Evolutionary conservation across 2,888 invertebrate genomes (phyloP), one percentile per base, ranked within the genome.

Genomic region (Mesorhabditis sp.): DNA sequence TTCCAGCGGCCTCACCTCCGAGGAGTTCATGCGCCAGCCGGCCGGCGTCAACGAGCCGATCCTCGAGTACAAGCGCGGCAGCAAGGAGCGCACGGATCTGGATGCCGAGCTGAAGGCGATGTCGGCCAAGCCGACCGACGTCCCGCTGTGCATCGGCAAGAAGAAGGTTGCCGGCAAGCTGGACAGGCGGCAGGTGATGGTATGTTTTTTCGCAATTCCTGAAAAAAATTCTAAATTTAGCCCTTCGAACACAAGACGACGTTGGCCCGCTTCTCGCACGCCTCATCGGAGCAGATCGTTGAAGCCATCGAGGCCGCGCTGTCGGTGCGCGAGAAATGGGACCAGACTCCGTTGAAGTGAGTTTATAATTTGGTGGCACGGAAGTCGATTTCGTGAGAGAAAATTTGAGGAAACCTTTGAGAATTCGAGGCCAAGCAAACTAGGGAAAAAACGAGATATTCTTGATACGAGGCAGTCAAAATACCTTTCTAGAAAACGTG

Each of bases 141-240:
- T 97, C 72, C 97, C 98, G 6, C 92, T 98, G 86, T 91, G 96
- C n/a, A 93, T 98, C 86, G 97, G 95, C n/a, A 92, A 92, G 78
- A 90, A 96, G 87, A 91, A 91, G 69, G 80, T 84, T 65, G 80
- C 74, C 10, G 77, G 80, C 71, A 72, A 73, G 1, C 70, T 83
- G 70, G 83, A 84, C 66, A 72, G 90, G 80, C 91, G 91, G 86
- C 96, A 97, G 90, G 91, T 90, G 76, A 89, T 89, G 89, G 90
- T 90, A 85, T 85, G 86, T 67, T 41, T 66, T 10, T 28, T 4
- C n/a, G 7, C n/a, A 28, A 70, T 67, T 68, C 62, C 43, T 50
- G 7, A 13, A 13, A 10, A 50, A 50, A 50, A 50, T n/a, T n/a
- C 58, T 10, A 50, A 10, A 28, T 15, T 15, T 7, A 91, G 93